These are phyloP conservation scores for Cheilinus undulatus DNA, from an alignment of 2,113 vertebrate species.

Conservation along the genomic window DNA sequence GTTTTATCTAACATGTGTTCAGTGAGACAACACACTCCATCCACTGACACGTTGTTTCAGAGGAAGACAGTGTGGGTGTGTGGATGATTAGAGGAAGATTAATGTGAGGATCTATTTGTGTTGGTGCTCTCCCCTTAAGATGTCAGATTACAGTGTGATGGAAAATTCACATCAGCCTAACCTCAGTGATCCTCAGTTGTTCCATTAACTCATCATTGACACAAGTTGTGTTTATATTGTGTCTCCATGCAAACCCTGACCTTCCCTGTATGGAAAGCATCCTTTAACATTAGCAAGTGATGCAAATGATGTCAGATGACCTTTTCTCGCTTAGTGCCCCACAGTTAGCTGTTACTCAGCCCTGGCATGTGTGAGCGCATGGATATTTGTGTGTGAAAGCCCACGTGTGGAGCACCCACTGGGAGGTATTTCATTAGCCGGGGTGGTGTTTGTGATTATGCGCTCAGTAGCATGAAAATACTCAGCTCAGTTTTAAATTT, in stretches of 20 bases:
- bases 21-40: slow-evolving; percentile 25
- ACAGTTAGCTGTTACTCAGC: slow-evolving; percentile 62
- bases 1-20: slow-evolving; percentile 24
- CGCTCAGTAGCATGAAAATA: slow-evolving; percentile 50
- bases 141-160: slow-evolving; percentile 51
- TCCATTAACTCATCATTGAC: slow-evolving; percentile 58
- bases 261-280: slow-evolving; percentile 67
- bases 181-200: slow-evolving; percentile 40
- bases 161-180: slow-evolving; percentile 59
- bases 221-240: slow-evolving; percentile 35
- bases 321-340: slow-evolving; percentile 56
- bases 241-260: slow-evolving; percentile 63
- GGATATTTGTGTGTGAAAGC: slow-evolving; percentile 12
- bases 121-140: slow-evolving; percentile 66
- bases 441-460: slow-evolving; percentile 45
- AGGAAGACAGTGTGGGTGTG: slow-evolving; percentile 29
- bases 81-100: slow-evolving; percentile 32
- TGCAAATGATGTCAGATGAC: slow-evolving; percentile 73
- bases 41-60: slow-evolving; percentile 36
- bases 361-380: slow-evolving; percentile 14
- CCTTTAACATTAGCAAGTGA: slow-evolving; percentile 68
- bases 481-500: slow-evolving; percentile 42
- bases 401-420: slow-evolving; percentile 19
- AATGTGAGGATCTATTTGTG: neutral
- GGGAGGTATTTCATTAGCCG: slow-evolving; percentile 60